These are phyloP conservation scores for Ectemnius cavifrons DNA, from an alignment of 2,888 invertebrate genomes.

Conservation along the genomic window DNA sequence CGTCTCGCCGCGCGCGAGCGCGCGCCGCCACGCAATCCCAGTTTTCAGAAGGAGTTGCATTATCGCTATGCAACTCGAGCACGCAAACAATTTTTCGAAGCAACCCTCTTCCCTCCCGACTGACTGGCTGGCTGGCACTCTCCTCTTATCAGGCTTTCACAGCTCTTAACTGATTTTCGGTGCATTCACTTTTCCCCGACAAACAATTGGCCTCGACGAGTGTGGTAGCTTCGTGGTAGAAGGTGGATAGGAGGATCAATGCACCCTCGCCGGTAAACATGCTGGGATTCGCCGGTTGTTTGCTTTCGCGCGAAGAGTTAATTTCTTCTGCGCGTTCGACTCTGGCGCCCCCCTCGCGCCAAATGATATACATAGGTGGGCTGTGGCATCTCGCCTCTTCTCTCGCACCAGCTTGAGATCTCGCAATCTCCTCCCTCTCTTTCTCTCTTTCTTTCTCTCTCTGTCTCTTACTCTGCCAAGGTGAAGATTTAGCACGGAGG, in stretches of 20 bases:
- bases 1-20: conserved; percentile 3
- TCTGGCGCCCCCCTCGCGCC: background rate
- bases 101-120: background rate
- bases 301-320: too few relatives aligned
- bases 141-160: conserved; percentile 13
- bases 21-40: conserved; percentile 2
- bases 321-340: background rate
- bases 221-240: background rate
- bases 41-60: conserved; percentile 28
- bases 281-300: background rate
- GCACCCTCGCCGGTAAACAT: background rate
- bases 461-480: background rate
- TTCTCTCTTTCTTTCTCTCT: too few relatives aligned
- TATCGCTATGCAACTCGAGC: conserved; percentile 13
- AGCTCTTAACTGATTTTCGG: conserved; percentile 25
- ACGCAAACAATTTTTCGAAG: conserved; percentile 23
- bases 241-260: background rate
- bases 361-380: background rate
- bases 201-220: conserved; percentile 1
- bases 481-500: conserved; percentile 43
- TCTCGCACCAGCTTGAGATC: background rate
- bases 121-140: background rate
- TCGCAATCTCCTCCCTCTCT: background rate
- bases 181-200: background rate
- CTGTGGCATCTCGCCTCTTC: background rate